Evolutionary conservation across 2,797 vertebrate genomes (phyloP).

Genomic region (Bufotes viridis): DNA sequence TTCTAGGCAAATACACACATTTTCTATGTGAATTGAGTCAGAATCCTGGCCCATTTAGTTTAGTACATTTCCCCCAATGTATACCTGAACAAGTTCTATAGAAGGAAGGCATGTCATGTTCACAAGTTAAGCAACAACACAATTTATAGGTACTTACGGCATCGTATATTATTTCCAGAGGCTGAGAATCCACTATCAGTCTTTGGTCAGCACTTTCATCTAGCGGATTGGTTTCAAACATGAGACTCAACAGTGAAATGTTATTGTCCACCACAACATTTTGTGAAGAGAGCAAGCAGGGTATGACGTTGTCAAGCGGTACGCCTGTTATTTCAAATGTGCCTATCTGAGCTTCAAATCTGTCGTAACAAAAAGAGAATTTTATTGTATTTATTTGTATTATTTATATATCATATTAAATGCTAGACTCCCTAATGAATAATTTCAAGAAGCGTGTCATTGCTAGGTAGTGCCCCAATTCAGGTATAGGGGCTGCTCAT

Average conservation of each 20-base stretch:
- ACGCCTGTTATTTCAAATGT: conserved; percentile 90
- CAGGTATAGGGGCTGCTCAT: neutral
- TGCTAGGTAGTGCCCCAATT: neutral
- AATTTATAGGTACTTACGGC: conserved; percentile 81
- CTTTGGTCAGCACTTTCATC: conserved; percentile 86
- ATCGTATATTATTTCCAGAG: conserved; percentile 95
- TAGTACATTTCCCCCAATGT: too few species aligned
- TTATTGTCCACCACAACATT: conserved; percentile 75
- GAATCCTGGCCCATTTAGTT: too few species aligned
- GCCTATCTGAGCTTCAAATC: conserved; percentile 84
- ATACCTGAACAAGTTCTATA: neutral
- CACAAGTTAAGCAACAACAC: neutral
- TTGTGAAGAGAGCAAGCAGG: conserved; percentile 85
- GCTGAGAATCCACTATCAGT: conserved; percentile 89
- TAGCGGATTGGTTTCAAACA: conserved; percentile 95
- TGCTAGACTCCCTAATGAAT: neutral
- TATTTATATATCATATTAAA: too few species aligned
- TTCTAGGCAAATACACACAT: too few species aligned
- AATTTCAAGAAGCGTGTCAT: neutral
- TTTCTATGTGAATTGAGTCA: too few species aligned
- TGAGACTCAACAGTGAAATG: conserved; percentile 83
- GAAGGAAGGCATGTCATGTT: neutral
- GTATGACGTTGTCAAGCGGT: conserved; percentile 74
- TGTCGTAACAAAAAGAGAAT: conserved; percentile 66
- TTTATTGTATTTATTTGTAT: too few species aligned